These are phyloP conservation scores for Drosophila yakuba DNA, from an alignment of 1,140 invertebrate species.

Conservation along the genomic window DNA sequence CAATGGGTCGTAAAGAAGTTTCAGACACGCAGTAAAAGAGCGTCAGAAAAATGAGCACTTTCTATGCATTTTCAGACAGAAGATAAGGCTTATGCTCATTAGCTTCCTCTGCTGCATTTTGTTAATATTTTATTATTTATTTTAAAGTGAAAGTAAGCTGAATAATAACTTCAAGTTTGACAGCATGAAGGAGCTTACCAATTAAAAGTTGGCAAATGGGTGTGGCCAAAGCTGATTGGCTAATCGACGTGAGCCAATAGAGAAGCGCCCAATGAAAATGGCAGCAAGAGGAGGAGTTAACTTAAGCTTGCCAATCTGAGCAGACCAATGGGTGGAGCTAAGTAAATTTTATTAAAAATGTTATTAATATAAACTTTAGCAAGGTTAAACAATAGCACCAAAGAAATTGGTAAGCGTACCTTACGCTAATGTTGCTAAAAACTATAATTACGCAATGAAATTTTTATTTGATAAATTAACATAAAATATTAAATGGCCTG, in stretches of 20 bases:
- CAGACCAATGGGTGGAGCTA: too few relatives aligned
- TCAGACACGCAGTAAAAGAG: neutral
- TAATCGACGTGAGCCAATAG: slow-evolving; percentile 2
- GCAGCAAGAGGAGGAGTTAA: neutral
- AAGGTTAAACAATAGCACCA: too few relatives aligned
- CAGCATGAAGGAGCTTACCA: neutral
- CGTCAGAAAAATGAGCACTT: neutral
- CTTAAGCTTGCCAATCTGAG: neutral
- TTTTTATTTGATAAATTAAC: neutral
- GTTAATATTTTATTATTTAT: too few relatives aligned
- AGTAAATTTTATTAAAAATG: too few relatives aligned
- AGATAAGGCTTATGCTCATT: neutral
- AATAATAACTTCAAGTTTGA: neutral
- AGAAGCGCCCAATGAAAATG: neutral
- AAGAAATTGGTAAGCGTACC: too few relatives aligned
- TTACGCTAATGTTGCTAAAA: neutral
- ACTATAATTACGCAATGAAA: neutral
- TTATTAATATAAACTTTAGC: neutral
- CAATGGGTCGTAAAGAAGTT: neutral
- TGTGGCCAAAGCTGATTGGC: slow-evolving; percentile 3
- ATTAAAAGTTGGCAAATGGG: neutral
- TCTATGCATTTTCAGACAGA: neutral
- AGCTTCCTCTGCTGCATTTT: neutral
- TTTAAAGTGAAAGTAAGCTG: too few relatives aligned
- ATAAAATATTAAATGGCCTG: neutral